A percentile compares a stretch with the other conserved stretches of the same genome.
phyloP scores from a whole-genome alignment of 2,888 invertebrate genomes.

The Meiosimyza platycephala region DNA sequence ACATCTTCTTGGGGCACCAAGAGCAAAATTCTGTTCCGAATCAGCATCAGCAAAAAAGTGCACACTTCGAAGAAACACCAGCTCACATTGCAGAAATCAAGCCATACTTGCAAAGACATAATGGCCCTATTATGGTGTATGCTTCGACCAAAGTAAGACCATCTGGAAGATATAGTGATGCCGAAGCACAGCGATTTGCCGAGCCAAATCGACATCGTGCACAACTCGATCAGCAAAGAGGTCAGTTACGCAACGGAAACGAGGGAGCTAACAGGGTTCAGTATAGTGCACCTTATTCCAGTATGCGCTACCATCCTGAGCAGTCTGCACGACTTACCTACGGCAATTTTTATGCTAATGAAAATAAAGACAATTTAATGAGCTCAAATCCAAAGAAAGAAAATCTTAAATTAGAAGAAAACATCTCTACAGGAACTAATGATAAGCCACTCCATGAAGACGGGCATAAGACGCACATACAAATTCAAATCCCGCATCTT shows the following conservation, averaged over 20 bases:
- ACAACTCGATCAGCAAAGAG: conserved; percentile 28
- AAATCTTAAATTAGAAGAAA: conserved; percentile 20
- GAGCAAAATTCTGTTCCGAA: conserved; percentile 33
- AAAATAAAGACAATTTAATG: conserved; percentile 10
- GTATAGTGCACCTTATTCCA: conserved; percentile 60
- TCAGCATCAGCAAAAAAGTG: conserved; percentile 36
- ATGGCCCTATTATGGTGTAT: conserved; percentile 53
- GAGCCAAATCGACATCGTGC: not conserved
- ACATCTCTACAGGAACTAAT: conserved; percentile 2
- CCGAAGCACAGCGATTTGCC: conserved; percentile 6
- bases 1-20: conserved; percentile 54
- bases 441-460: conserved; percentile 12
- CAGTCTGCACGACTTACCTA: conserved; percentile 43
- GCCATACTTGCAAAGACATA: conserved; percentile 51
- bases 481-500: conserved; percentile 55
- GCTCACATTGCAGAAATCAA: conserved; percentile 50
- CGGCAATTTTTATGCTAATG: conserved; percentile 2
- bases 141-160: conserved; percentile 46
- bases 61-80: conserved; percentile 44
- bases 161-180: conserved; percentile 23
- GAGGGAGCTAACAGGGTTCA: conserved; percentile 46
- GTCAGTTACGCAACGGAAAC: conserved; percentile 31
- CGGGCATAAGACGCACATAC: conserved; percentile 51
- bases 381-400: not conserved
- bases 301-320: conserved; percentile 55